These are phyloP conservation scores for Mormyrops boulengeri DNA, from an alignment of 2,797 vertebrate genomes.

Conservation along the genomic window DNA sequence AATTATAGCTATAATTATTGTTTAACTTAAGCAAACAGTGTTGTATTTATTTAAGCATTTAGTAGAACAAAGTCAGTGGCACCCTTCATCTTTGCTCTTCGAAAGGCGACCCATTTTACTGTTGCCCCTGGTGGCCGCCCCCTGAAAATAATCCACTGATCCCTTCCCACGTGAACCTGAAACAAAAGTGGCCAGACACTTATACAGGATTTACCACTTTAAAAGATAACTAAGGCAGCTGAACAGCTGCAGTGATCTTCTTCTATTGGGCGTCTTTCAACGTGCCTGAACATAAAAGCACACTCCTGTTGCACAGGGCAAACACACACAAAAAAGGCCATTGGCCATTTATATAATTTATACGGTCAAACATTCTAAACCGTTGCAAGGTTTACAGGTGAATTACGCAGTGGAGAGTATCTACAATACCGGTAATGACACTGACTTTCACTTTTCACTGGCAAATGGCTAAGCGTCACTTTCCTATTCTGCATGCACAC, in stretches of 20 bases:
- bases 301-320: not conserved
- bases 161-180: not conserved
- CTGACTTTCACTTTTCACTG: not conserved
- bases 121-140: not conserved
- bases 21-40: not conserved
- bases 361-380: not conserved
- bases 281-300: not conserved
- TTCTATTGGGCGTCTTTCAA: not conserved
- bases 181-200: not conserved
- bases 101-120: not conserved
- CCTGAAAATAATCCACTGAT: not conserved
- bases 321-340: not conserved
- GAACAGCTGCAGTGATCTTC: not conserved
- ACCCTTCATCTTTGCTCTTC: not conserved
- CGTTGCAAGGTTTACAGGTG: not conserved
- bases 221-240: not conserved
- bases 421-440: not conserved
- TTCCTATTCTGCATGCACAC: not conserved
- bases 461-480: not conserved
- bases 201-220: not conserved
- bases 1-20: not conserved
- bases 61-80: not conserved
- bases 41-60: not conserved
- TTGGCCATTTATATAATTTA: not conserved
- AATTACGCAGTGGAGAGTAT: not conserved